Evolutionary conservation across 1,140 invertebrate species (phyloP).

Genomic region (Drosophila takahashii): DNA sequence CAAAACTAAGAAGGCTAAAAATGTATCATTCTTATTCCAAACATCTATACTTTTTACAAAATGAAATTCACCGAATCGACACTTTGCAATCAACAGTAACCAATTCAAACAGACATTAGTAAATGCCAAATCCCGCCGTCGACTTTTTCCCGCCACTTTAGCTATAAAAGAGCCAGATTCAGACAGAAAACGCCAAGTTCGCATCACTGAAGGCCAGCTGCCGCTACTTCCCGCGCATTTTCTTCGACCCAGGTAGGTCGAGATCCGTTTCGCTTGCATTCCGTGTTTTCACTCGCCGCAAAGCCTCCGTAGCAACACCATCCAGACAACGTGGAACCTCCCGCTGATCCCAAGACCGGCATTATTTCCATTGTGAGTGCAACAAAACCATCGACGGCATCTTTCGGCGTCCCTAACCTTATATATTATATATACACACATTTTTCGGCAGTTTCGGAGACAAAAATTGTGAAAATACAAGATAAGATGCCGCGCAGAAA

Average conservation of each 20-base stretch:
- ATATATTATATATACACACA: conserved; percentile 8
- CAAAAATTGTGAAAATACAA: conserved; percentile 40
- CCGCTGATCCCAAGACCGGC: conserved; percentile 2
- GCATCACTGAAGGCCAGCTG: conserved; percentile 17
- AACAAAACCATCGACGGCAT: background rate
- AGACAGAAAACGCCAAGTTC: background rate
- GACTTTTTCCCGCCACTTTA: too few relatives aligned
- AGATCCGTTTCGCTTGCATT: conserved; percentile 12
- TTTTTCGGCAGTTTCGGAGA: conserved; percentile 36
- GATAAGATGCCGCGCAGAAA: conserved; percentile 64
- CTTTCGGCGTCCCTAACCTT: conserved; percentile 23
- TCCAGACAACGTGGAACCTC: conserved; percentile 13
- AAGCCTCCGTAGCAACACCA: conserved; percentile 47
- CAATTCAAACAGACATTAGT: too few relatives aligned
- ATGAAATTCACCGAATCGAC: too few relatives aligned
- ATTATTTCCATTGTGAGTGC: conserved; percentile 48
- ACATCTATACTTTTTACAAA: too few relatives aligned
- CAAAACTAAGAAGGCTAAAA: too few relatives aligned
- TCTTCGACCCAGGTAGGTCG: conserved; percentile 14
- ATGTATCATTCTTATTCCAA: too few relatives aligned
- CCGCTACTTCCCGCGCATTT: conserved; percentile 51
- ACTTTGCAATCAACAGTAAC: too few relatives aligned
- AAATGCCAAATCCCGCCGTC: too few relatives aligned
- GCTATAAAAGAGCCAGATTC: background rate
- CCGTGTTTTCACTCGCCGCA: conserved; percentile 56